Evolutionary conservation across 2,113 vertebrate species (phyloP).

Genomic region (human): DNA sequence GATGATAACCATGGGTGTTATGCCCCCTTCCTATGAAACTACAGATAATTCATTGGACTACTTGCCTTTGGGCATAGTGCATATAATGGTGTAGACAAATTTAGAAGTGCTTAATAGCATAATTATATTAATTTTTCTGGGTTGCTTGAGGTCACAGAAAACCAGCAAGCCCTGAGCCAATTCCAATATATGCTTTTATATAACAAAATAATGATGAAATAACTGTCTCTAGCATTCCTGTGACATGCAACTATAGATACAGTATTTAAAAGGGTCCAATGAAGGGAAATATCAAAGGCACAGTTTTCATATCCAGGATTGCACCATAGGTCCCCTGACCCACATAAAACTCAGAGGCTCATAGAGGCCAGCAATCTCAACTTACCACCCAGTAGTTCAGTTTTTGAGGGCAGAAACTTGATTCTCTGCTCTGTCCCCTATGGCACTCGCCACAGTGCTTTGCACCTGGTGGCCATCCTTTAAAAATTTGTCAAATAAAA

Average conservation of each 20-base stretch:
- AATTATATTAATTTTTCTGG: constrained; percentile 25
- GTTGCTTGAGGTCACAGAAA: background rate
- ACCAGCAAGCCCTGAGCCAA: background rate
- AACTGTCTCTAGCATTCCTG: background rate
- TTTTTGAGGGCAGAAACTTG: background rate
- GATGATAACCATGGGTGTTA: background rate
- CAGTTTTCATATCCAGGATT: background rate
- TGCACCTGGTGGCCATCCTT: background rate
- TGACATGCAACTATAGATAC: background rate
- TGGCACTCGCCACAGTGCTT: background rate
- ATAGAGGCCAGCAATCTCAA: background rate
- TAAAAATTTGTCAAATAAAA: background rate
- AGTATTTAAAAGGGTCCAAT: constrained; percentile 7
- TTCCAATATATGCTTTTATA: constrained; percentile 8
- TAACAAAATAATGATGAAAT: constrained; percentile 6
- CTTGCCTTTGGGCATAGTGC: background rate
- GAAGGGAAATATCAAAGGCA: background rate
- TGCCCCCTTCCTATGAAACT: background rate
- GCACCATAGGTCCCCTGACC: background rate
- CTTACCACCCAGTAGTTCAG: background rate
- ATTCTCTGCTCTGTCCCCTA: background rate
- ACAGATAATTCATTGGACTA: background rate
- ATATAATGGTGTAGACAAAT: background rate
- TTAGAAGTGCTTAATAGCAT: background rate
- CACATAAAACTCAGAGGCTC: constrained; percentile 22